Percentiles rank a stretch among this genome's conserved stretches.
These are phyloP conservation scores for Crossaster papposus DNA, from an alignment of 53 echinoderm and acorn worm species.

Conservation along the genomic window DNA sequence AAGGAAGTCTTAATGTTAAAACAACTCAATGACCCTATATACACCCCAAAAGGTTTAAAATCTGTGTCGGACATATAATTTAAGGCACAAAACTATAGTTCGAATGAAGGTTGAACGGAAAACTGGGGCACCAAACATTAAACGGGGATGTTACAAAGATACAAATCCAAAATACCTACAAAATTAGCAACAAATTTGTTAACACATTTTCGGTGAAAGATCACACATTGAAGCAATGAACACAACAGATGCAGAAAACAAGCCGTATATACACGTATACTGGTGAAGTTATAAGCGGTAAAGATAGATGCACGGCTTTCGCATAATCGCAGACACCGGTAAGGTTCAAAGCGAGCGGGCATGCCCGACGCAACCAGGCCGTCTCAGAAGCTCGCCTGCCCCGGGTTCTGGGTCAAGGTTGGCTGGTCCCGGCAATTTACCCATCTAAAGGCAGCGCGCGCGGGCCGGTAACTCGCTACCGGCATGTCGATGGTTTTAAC, in stretches of 20 bases:
- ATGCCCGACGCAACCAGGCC: neutral
- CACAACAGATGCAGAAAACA: neutral
- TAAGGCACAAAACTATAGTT: no score
- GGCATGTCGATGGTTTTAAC: constrained; percentile 18
- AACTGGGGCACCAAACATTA: no score
- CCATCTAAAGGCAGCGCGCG: constrained; percentile 12
- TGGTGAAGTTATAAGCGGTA: neutral
- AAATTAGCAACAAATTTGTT: neutral
- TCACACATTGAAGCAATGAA: neutral
- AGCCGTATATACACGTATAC: neutral
- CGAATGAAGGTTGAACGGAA: no score
- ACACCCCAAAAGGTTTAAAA: no score
- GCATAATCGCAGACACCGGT: constrained; percentile 1
- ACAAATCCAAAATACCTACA: neutral
- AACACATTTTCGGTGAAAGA: neutral
- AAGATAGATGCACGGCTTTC: no score
- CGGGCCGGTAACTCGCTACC: neutral
- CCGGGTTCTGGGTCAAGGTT: constrained; percentile 45
- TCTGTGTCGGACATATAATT: no score
- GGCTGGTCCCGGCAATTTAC: constrained; percentile 34
- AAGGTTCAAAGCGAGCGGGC: constrained; percentile 31
- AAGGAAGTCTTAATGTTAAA: no score
- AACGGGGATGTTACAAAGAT: no score
- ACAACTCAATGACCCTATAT: no score
- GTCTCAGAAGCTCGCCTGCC: neutral